These are phyloP conservation scores for Spinus olivaceus DNA, from an alignment of 2,797 vertebrate species.

Conservation along the genomic window DNA sequence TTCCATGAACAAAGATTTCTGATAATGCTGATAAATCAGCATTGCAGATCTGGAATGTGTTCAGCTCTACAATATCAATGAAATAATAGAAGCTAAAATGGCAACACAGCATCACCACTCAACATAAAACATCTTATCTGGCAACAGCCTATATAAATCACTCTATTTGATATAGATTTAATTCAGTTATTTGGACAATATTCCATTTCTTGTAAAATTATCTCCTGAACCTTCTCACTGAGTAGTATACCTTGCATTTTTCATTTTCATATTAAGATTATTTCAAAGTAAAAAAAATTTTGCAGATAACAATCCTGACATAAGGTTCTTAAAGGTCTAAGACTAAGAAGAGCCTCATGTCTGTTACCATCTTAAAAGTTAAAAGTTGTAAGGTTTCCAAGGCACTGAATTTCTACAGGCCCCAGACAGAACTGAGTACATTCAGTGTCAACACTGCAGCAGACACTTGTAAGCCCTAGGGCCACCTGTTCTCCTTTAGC, in stretches of 20 bases:
- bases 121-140: not conserved
- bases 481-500: not conserved
- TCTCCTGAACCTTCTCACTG: not conserved
- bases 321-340: not conserved
- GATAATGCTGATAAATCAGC: not conserved
- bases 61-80: not conserved
- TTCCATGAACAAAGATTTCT: not conserved
- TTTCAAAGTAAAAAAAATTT: not conserved
- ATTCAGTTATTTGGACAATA: not conserved
- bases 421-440: not conserved
- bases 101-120: not conserved
- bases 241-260: not conserved
- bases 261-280: not conserved
- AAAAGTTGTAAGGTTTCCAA: not conserved
- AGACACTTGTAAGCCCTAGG: not conserved
- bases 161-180: not conserved
- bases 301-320: not conserved
- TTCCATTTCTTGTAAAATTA: not conserved
- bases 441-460: not conserved
- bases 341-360: fast-evolving
- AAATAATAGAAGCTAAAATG: not conserved
- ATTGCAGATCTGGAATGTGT: not conserved
- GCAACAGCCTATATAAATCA: not conserved
- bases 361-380: not conserved
- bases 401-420: not conserved